phyloP scores from a whole-genome alignment of 1,140 invertebrate species.

The Sminthurinus signatus region DNA sequence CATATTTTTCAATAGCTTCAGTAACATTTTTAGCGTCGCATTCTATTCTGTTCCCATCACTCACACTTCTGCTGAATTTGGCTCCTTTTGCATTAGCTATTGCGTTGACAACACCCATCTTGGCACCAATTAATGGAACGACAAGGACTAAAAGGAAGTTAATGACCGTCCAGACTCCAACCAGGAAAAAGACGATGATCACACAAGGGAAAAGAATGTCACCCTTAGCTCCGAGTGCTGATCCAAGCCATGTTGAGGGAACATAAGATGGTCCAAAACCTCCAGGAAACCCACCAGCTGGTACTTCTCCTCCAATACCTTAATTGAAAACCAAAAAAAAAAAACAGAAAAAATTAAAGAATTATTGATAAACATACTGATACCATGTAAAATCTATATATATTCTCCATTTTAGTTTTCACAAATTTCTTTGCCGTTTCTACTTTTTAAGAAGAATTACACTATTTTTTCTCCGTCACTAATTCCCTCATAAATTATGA shows the following conservation, averaged over 20 bases:
- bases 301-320: constrained; percentile 3
- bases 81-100: too few relatives aligned
- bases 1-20: too few relatives aligned
- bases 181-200: constrained; percentile 36
- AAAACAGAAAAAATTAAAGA: constrained; percentile 1
- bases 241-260: constrained; percentile 30
- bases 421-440: too few relatives aligned
- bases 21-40: too few relatives aligned
- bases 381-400: not conserved
- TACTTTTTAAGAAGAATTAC: too few relatives aligned
- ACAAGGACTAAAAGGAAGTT: constrained; percentile 32
- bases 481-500: too few relatives aligned
- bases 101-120: not conserved
- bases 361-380: not conserved
- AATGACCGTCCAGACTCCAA: constrained; percentile 35
- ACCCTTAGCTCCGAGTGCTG: constrained; percentile 34
- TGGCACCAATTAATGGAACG: constrained; percentile 32
- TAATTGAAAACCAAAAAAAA: too few relatives aligned
- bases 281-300: not conserved
- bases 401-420: too few relatives aligned
- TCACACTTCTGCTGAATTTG: too few relatives aligned
- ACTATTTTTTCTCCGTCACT: too few relatives aligned
- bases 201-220: constrained; percentile 37
- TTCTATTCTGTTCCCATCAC: too few relatives aligned
- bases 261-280: constrained; percentile 36